A percentile compares a stretch with the other conserved stretches of the same genome.
phyloP scores from a whole-genome alignment of 2,113 vertebrate species.

The Hipposideros armiger region DNA sequence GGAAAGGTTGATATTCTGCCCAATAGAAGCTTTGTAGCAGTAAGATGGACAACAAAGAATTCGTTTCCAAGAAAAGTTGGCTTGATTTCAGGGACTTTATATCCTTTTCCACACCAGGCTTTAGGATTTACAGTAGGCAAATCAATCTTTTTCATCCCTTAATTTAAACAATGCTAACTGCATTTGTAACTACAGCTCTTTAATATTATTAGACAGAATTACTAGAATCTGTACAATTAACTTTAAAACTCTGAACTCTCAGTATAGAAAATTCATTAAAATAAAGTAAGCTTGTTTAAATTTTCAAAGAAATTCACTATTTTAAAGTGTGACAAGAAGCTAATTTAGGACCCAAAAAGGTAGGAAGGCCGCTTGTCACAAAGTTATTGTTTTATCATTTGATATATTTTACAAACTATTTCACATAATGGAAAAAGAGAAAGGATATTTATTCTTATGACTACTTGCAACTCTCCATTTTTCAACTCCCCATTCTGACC shows the following conservation, averaged over 20 bases:
- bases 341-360: not conserved
- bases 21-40: conserved; percentile 69
- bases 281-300: conserved; percentile 56
- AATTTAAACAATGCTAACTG: conserved; percentile 67
- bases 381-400: conserved; percentile 29
- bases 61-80: conserved; percentile 80
- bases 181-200: conserved; percentile 66
- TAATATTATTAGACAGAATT: conserved; percentile 64
- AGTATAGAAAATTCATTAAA: conserved; percentile 60
- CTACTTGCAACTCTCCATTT: conserved; percentile 51
- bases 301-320: conserved; percentile 61
- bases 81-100: conserved; percentile 79
- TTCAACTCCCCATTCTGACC: conserved; percentile 49
- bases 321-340: conserved; percentile 56
- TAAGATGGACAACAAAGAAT: conserved; percentile 76
- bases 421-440: conserved; percentile 5
- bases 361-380: not conserved
- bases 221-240: conserved; percentile 59
- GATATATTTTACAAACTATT: conserved; percentile 35
- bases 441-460: conserved; percentile 55
- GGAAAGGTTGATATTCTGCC: conserved; percentile 68
- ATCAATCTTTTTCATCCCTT: conserved; percentile 50
- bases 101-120: conserved; percentile 78
- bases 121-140: conserved; percentile 74
- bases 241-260: conserved; percentile 65